phyloP scores from a whole-genome alignment of 2,797 vertebrate species.

The Gephyroberyx darwinii region DNA sequence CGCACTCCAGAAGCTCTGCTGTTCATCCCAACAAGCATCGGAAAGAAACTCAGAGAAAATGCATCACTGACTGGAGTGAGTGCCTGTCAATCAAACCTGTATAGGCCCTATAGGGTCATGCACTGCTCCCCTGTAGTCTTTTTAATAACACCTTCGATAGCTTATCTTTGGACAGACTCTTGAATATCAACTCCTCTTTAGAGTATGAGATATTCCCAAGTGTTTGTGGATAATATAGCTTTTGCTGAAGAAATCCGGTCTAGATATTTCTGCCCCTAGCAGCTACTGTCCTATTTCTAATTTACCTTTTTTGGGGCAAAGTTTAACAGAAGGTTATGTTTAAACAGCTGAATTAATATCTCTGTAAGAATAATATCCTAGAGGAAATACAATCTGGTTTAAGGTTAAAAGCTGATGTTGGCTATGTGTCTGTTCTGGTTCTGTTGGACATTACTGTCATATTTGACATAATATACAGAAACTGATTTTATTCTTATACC shows the following conservation, averaged over 20 bases:
- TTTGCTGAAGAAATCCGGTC: conserved; percentile 46
- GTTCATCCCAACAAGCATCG: not conserved
- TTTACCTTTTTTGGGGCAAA: conserved; percentile 57
- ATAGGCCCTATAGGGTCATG: not conserved
- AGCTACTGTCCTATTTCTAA: conserved; percentile 46
- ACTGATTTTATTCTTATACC: conserved; percentile 30
- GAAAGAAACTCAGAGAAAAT: conserved; percentile 9
- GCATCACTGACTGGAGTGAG: not conserved
- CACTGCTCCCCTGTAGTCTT: not conserved
- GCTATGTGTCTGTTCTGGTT: conserved; percentile 53
- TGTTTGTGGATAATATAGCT: conserved; percentile 41
- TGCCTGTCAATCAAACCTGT: not conserved
- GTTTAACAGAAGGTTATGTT: conserved; percentile 53
- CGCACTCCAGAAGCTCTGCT: not conserved
- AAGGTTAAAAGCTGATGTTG: conserved; percentile 43
- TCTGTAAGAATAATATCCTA: conserved; percentile 20
- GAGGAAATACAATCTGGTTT: conserved; percentile 29
- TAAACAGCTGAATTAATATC: conserved; percentile 47
- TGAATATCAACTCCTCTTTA: conserved; percentile 25
- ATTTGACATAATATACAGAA: conserved; percentile 51
- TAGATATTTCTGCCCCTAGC: conserved; percentile 54
- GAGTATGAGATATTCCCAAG: conserved; percentile 46
- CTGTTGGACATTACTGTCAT: conserved; percentile 57
- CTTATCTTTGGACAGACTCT: conserved; percentile 28
- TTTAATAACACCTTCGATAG: conserved; percentile 22